Evolutionary conservation across 2,113 vertebrate genomes (phyloP).

Genomic region (Bos taurus): ARS-UCD2.0 NC_037348.1:13094501-13095000

Average conservation of each 20-base stretch:
- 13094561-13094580: not conserved
- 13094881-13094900: not conserved
- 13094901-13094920: fast-evolving
- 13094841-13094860: not conserved
- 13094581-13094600: not conserved
- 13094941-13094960: not conserved
- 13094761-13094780: not conserved
- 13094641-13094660: not conserved
- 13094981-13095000: not conserved
- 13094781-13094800: not conserved
- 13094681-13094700: not conserved
- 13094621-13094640: not conserved
- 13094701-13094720: not conserved
- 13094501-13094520: not conserved
- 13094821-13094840: not conserved
- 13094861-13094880: not conserved
- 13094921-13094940: not conserved
- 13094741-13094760: not conserved
- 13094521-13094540: not conserved
- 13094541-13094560: not conserved
- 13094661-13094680: not conserved
- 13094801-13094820: not conserved
- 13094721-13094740: not conserved
- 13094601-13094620: not conserved
- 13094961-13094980: not conserved